Evolutionary conservation across 2,888 invertebrate genomes (phyloP).

Genomic region (Tetragonula carbonaria): DNA sequence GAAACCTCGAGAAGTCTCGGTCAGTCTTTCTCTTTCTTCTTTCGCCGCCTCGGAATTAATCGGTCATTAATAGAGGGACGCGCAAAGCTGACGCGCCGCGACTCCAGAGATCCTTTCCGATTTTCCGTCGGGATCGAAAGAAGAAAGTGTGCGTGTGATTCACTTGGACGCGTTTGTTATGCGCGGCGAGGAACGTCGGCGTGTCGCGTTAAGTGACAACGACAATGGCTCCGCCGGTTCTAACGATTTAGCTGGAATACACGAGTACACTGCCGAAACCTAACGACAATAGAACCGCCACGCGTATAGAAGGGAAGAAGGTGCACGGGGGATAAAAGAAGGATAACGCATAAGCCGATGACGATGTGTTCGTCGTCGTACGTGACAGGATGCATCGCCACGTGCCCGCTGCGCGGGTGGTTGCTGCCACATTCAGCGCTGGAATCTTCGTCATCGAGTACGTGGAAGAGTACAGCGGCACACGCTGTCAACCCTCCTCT

Average conservation of each 20-base stretch:
- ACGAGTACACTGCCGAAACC: slow-evolving; percentile 17
- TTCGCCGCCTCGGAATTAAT: neutral
- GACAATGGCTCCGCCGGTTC: slow-evolving; percentile 57
- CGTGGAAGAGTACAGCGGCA: slow-evolving; percentile 37
- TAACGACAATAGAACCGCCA: slow-evolving; percentile 61
- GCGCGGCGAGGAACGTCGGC: slow-evolving; percentile 48
- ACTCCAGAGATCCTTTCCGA: neutral
- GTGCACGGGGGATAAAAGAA: slow-evolving; percentile 30
- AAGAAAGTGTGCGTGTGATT: slow-evolving; percentile 40
- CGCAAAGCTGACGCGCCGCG: slow-evolving; percentile 7
- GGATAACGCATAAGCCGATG: slow-evolving; percentile 56
- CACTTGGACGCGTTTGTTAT: slow-evolving; percentile 61
- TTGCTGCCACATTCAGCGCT: slow-evolving; percentile 38
- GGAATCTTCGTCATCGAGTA: slow-evolving; percentile 51
- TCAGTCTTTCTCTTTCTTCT: neutral
- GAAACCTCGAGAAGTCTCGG: neutral
- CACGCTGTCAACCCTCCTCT: slow-evolving; percentile 26
- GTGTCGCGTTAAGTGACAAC: slow-evolving; percentile 49
- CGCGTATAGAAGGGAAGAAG: slow-evolving; percentile 37
- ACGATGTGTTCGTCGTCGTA: slow-evolving; percentile 70
- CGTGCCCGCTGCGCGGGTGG: slow-evolving; percentile 70
- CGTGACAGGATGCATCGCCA: slow-evolving; percentile 77
- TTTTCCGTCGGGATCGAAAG: slow-evolving; percentile 45
- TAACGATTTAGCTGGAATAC: slow-evolving; percentile 64
- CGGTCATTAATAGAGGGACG: neutral